Evolutionary conservation across 2,797 vertebrate genomes (phyloP).

Genomic region (Lepus townsendii): DNA sequence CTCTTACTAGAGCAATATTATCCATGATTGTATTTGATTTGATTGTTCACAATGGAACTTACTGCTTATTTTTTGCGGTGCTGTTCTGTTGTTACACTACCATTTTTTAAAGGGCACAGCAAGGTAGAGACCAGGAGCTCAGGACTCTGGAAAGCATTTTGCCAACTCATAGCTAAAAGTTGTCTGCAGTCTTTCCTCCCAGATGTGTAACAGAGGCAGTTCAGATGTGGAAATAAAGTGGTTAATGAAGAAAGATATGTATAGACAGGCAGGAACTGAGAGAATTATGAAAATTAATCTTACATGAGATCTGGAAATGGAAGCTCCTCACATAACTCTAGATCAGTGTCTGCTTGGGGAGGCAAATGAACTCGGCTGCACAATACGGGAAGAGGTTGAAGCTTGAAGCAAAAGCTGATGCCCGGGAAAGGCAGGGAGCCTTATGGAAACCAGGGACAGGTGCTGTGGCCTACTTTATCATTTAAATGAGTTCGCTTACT

Average conservation of each 20-base stretch:
- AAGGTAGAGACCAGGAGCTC: not conserved
- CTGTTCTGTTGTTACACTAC: slow-evolving; percentile 36
- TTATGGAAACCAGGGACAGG: slow-evolving; percentile 72
- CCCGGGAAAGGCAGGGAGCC: not conserved
- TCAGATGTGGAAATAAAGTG: slow-evolving; percentile 85
- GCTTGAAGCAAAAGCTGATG: slow-evolving; percentile 24
- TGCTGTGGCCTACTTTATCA: slow-evolving; percentile 66
- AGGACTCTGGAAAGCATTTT: not conserved
- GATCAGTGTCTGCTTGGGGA: slow-evolving; percentile 74
- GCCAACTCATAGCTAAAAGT: slow-evolving; percentile 58
- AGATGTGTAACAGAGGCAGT: slow-evolving; percentile 66
- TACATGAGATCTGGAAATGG: slow-evolving; percentile 88
- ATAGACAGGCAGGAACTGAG: slow-evolving; percentile 85
- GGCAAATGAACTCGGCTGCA: slow-evolving; percentile 81
- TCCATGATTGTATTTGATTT: slow-evolving; percentile 77
- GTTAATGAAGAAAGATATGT: slow-evolving; percentile 85
- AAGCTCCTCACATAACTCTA: slow-evolving; percentile 85
- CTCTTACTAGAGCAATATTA: slow-evolving; percentile 62
- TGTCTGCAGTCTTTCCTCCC: slow-evolving; percentile 64
- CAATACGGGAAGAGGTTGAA: not conserved
- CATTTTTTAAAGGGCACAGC: slow-evolving; percentile 60
- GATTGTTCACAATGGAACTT: slow-evolving; percentile 79
- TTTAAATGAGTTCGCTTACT: slow-evolving; percentile 62
- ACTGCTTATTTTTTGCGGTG: slow-evolving; percentile 12
- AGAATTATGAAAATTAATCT: slow-evolving; percentile 90